Percentiles rank a stretch among this genome's conserved stretches.
Evolutionary conservation across 2,888 invertebrate genomes (phyloP).

Genomic region (Polydrusus cervinus): DNA sequence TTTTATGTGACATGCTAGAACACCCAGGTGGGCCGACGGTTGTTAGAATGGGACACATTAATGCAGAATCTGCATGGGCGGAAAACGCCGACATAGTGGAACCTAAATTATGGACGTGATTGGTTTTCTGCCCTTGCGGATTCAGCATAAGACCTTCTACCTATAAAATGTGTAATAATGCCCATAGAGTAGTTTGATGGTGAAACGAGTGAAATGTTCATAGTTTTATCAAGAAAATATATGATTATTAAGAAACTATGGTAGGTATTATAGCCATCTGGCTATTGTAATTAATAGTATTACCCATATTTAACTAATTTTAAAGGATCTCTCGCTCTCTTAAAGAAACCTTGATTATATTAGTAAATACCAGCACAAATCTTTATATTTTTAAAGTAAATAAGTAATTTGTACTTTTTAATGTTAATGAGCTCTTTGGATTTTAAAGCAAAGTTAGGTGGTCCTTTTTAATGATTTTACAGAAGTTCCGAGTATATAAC

Average conservation of each 20-base stretch:
- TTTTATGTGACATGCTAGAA: no score
- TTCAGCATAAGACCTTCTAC: no score
- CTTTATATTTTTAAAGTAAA: slow-evolving; percentile 9
- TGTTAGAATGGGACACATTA: no score
- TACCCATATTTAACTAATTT: slow-evolving; percentile 21
- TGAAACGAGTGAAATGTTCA: neutral
- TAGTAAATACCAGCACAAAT: slow-evolving; percentile 8
- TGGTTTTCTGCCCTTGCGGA: no score
- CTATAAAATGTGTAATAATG: no score
- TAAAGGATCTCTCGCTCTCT: slow-evolving; percentile 17
- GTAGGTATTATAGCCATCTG: neutral
- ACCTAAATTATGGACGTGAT: no score
- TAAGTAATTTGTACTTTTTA: neutral
- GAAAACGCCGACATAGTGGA: no score
- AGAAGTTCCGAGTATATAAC: no score
- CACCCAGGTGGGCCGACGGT: no score
- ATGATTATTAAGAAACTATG: neutral
- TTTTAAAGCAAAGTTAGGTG: neutral
- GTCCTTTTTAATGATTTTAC: no score
- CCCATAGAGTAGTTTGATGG: no score
- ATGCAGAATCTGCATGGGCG: no score
- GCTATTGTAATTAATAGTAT: slow-evolving; percentile 16
- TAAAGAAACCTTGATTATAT: slow-evolving; percentile 5
- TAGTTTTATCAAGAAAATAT: neutral
- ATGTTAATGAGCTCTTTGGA: neutral